These are phyloP conservation scores for Erebia epiphron DNA, from an alignment of 2,888 invertebrate species.

Conservation along the genomic window DNA sequence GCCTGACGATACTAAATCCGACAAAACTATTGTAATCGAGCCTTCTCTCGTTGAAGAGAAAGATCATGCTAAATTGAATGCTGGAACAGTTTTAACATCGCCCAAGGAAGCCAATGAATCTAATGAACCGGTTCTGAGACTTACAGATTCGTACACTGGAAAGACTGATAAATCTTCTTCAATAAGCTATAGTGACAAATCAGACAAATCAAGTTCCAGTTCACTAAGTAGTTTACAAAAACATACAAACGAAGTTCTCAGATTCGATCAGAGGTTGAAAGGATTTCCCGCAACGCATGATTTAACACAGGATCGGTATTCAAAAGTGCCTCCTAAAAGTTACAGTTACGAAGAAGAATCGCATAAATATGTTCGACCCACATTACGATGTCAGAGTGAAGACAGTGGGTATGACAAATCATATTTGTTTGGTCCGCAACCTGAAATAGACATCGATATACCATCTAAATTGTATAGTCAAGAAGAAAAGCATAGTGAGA, in stretches of 20 bases:
- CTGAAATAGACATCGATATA: conserved; percentile 82
- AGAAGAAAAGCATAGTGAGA: conserved; percentile 84
- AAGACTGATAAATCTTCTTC: conserved; percentile 77
- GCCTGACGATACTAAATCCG: conserved; percentile 71
- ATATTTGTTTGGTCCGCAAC: conserved; percentile 71
- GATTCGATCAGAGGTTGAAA: conserved; percentile 68
- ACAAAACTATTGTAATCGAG: conserved; percentile 76
- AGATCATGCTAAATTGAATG: conserved; percentile 50
- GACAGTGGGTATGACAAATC: conserved; percentile 75
- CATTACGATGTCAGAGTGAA: conserved; percentile 84
- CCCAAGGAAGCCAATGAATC: conserved; percentile 50
- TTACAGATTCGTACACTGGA: conserved; percentile 60
- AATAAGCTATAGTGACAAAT: conserved; percentile 79
- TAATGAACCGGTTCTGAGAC: conserved; percentile 63
- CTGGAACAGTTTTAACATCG: conserved; percentile 52
- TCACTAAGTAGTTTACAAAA: conserved; percentile 77
- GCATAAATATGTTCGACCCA: conserved; percentile 74
- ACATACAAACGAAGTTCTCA: conserved; percentile 67
- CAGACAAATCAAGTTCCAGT: conserved; percentile 80
- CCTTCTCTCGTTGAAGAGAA: conserved; percentile 51
- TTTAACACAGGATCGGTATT: conserved; percentile 63
- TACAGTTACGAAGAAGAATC: conserved; percentile 76
- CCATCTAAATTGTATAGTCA: conserved; percentile 83
- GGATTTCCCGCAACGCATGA: conserved; percentile 59
- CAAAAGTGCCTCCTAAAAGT: conserved; percentile 75